Conservation (phyloP, 2,797 vertebrate genomes). For the Leucoraja ocellata region DNA sequence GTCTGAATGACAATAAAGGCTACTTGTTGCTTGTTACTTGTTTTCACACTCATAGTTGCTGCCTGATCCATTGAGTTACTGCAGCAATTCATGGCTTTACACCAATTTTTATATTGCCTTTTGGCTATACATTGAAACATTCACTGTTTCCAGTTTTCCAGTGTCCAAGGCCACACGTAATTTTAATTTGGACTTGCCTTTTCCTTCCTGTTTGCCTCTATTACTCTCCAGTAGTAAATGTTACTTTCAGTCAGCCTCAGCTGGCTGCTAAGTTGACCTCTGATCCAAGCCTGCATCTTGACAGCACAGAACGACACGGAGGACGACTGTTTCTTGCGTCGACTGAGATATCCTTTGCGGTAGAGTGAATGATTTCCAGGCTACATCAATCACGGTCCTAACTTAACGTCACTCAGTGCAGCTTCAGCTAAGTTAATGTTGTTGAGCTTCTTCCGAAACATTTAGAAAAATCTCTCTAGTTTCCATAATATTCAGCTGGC, state of each 20-base stretch:
- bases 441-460: no score
- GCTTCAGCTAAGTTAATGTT: no score
- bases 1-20: no score
- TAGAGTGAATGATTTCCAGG: no score
- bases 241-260: background rate
- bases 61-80: no score
- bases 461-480: no score
- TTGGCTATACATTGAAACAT: background rate
- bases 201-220: background rate
- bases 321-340: background rate
- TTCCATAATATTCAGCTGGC: no score
- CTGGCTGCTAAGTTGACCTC: background rate
- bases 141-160: background rate
- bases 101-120: background rate
- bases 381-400: no score
- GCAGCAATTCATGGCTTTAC: no score
- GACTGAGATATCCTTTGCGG: background rate
- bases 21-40: no score
- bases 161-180: background rate
- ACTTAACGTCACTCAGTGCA: no score
- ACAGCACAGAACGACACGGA: background rate
- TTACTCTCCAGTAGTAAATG: background rate
- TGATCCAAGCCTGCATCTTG: background rate
- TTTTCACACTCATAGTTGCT: no score
- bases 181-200: background rate